Conservation (phyloP, 30 jellyfish, hydroid and myxozoan species). For the Turritopsis dohrnii region DNA sequence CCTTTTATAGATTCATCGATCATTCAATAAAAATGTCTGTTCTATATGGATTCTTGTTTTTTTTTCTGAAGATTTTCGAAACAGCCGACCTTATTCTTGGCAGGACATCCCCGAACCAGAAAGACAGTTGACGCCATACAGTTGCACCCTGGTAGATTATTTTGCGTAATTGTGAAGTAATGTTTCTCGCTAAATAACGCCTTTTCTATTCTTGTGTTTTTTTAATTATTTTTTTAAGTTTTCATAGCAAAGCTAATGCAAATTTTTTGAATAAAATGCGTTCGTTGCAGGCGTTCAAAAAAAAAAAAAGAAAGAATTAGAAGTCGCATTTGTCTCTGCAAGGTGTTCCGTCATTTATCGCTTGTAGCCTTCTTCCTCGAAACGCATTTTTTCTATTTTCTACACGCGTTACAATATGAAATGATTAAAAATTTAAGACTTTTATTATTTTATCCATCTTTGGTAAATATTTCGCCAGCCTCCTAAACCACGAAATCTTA, state of each 20-base stretch:
- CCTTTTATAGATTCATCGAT: background rate
- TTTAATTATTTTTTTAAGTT: background rate
- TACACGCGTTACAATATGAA: background rate
- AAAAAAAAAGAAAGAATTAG: background rate
- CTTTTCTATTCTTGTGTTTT: background rate
- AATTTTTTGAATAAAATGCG: background rate
- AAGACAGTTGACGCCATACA: background rate
- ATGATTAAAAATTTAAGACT: background rate
- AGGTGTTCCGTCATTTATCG: background rate
- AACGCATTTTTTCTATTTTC: background rate
- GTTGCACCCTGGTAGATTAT: background rate
- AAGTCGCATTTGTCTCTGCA: background rate
- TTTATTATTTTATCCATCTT: background rate
- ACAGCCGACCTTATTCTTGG: conserved; percentile 7
- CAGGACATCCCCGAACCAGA: background rate
- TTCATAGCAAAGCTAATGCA: background rate
- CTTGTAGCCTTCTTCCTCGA: background rate
- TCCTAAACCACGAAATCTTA: background rate
- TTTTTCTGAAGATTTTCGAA: background rate
- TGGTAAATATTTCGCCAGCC: background rate
- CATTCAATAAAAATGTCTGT: background rate
- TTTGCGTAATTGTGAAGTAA: background rate
- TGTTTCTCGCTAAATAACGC: background rate
- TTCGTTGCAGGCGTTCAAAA: background rate
- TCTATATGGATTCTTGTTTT: background rate